A percentile compares a stretch with the other conserved stretches of the same genome.
phyloP scores from a whole-genome alignment of 2,797 vertebrate species.

The Yasuhikotakia modesta region DNA sequence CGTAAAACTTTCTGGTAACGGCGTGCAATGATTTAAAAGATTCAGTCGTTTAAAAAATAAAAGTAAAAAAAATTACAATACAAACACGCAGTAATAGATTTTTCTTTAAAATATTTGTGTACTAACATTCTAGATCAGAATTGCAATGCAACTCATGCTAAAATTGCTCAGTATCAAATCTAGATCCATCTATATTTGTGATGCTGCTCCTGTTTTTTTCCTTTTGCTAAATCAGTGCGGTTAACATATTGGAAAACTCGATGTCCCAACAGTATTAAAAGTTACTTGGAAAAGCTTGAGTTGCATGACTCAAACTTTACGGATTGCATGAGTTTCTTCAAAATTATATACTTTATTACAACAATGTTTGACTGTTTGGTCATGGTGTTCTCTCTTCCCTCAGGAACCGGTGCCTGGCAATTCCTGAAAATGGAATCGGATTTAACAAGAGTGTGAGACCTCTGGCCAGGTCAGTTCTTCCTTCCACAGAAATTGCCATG shows the following conservation, averaged over 20 bases:
- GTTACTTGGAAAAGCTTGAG: slow-evolving; percentile 73
- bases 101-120: slow-evolving; percentile 63
- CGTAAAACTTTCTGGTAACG: slow-evolving; percentile 89
- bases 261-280: slow-evolving; percentile 16
- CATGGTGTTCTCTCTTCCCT: slow-evolving; percentile 74
- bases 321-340: slow-evolving; percentile 82
- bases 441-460: slow-evolving; percentile 54
- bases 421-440: slow-evolving; percentile 61
- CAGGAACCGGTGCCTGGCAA: slow-evolving; percentile 67
- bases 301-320: slow-evolving; percentile 87
- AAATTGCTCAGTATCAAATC: slow-evolving; percentile 75
- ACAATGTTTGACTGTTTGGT: slow-evolving; percentile 65
- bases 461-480: slow-evolving; percentile 69
- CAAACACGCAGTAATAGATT: slow-evolving; percentile 64
- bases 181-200: slow-evolving; percentile 74
- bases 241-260: slow-evolving; percentile 52
- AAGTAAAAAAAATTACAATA: slow-evolving; percentile 59
- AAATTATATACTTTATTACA: slow-evolving; percentile 63
- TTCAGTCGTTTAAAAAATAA: slow-evolving; percentile 78
- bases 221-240: slow-evolving; percentile 74
- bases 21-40: slow-evolving; percentile 83
- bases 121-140: slow-evolving; percentile 77
- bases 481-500: slow-evolving; percentile 16
- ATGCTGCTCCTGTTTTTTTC: slow-evolving; percentile 75
- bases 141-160: slow-evolving; percentile 84